Evolutionary conservation across 2,113 vertebrate genomes (phyloP), one percentile per base, ranked within the genome.

Genomic region (Micromys minutus): DNA sequence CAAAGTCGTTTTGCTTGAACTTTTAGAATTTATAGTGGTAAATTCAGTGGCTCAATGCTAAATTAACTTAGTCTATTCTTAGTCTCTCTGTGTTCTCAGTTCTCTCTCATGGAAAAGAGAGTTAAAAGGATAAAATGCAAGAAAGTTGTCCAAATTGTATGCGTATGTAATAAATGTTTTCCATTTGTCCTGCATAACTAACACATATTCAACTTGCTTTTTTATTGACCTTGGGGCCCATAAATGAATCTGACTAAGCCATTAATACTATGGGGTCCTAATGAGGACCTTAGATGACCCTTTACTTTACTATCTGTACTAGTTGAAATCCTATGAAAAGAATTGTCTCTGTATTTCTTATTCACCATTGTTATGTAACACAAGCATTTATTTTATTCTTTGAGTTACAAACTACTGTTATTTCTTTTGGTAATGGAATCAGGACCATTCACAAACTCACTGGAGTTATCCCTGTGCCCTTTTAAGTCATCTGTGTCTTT

Each of bases 21-120:
- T 79, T 96, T 93, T 42, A 92, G 52, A 98, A 92, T 85, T 69
- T 72, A 84, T 96, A 86, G 76, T 87, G 72, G 59, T 36, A 95
- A 93, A 96, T 87, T 4, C 0, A 19, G 11, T 31, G 13, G 0
- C 31, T 79, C 47, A 50, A 9, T 61, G 10, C 26, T 52, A 21
- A 29, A 7, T 83, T 93, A 22, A 29, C 52, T 81, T 52, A 13
- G 5, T 16, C 16, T 81, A 7, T 63, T 85, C 74, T 75, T 63
- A 90, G 84, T 77, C 71, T 77, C 71, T 90, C 10, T 83, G 17
- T 71, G 31, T 57, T 57, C 39, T 77, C 61, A 97, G 72, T 81
- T 91, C 36, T 91, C 42, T 84, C 61, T 92, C 80, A 95, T 5
- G 0, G 24, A 45, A 69, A 6, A 1, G 29, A 0, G 0, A 74